phyloP scores from a whole-genome alignment of 2,888 invertebrate genomes.

The Trichopria drosophilae region DNA sequence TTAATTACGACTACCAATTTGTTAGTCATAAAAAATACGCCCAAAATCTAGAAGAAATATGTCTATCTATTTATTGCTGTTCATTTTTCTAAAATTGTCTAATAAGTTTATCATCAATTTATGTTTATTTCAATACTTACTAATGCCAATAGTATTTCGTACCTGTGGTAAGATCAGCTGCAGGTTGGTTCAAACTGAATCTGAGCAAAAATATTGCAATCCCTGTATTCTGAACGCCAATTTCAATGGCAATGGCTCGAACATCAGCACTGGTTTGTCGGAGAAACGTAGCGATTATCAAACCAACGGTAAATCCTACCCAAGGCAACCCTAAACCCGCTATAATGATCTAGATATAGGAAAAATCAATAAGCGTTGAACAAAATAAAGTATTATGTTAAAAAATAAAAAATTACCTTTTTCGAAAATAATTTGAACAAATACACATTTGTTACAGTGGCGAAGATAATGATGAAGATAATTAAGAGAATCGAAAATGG shows the following conservation, averaged over 20 bases:
- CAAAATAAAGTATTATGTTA: background rate
- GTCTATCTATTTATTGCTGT: no score
- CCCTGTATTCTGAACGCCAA: conserved; percentile 92
- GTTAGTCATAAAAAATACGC: no score
- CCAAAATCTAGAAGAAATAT: no score
- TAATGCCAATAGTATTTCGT: conserved; percentile 36
- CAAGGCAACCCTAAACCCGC: conserved; percentile 82
- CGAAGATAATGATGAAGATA: conserved; percentile 82
- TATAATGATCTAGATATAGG: conserved; percentile 68
- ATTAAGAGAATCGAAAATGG: conserved; percentile 80
- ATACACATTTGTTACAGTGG: conserved; percentile 85
- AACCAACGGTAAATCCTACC: conserved; percentile 77
- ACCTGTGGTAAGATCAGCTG: conserved; percentile 86
- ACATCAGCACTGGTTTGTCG: conserved; percentile 70
- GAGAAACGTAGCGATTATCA: conserved; percentile 64
- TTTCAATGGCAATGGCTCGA: conserved; percentile 89
- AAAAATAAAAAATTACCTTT: conserved; percentile 65
- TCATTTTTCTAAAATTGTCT: no score
- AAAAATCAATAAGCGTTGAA: background rate
- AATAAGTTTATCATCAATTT: no score
- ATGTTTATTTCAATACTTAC: no score
- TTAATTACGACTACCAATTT: no score
- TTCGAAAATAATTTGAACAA: conserved; percentile 86
- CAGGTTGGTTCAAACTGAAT: conserved; percentile 80
- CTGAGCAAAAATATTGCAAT: conserved; percentile 85